These are phyloP conservation scores for Chaetodon auriga DNA, from an alignment of 2,113 vertebrate species.

Conservation along the genomic window DNA sequence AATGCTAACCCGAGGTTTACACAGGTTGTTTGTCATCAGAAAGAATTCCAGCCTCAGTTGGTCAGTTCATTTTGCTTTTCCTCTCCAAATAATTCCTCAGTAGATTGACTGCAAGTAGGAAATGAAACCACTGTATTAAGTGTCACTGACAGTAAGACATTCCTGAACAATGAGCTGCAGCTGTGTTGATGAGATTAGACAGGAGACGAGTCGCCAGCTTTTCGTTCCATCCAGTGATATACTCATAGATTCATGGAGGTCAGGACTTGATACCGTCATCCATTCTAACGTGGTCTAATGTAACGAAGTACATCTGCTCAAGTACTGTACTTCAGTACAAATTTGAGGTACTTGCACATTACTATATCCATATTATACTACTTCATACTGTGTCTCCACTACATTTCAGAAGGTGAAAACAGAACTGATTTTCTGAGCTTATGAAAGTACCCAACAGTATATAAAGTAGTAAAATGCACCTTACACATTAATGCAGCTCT, in stretches of 20 bases:
- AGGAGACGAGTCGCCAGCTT: neutral
- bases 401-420: too few species aligned
- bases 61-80: neutral
- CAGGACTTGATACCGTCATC: slow-evolving; percentile 8
- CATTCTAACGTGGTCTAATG: neutral
- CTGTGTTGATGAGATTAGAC: slow-evolving; percentile 35
- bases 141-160: neutral
- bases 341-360: too few species aligned
- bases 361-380: too few species aligned
- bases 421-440: too few species aligned
- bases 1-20: neutral
- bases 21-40: neutral
- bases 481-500: too few species aligned
- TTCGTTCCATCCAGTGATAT: slow-evolving; percentile 18
- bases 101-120: neutral
- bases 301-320: too few species aligned
- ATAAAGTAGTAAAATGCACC: too few species aligned
- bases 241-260: slow-evolving; percentile 23
- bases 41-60: neutral
- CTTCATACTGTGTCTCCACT: too few species aligned
- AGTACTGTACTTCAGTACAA: too few species aligned
- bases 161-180: slow-evolving; percentile 25
- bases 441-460: too few species aligned
- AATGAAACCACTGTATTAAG: slow-evolving; percentile 8
- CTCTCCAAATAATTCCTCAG: neutral